Percentiles rank a stretch among this genome's conserved stretches.
Conservation (phyloP, 1,140 invertebrate genomes). For the Aethina tumida region DNA sequence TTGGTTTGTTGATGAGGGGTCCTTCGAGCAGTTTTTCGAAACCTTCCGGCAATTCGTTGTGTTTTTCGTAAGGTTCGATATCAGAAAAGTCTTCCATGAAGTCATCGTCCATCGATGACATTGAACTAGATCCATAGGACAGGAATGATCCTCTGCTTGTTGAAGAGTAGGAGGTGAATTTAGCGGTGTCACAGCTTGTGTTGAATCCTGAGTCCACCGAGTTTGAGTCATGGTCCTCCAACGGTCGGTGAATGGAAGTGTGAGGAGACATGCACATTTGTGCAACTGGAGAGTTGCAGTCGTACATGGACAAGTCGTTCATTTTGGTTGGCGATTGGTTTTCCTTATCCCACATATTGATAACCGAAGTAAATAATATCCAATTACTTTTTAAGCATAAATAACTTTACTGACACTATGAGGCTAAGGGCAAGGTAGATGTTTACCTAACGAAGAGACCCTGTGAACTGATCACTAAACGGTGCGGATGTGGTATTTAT, state of each 20-base stretch:
- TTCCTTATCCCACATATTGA: conserved; percentile 23
- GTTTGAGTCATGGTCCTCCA: conserved; percentile 38
- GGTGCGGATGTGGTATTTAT: too few relatives aligned
- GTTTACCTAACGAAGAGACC: too few relatives aligned
- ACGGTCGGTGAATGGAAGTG: conserved; percentile 15
- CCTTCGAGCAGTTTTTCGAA: conserved; percentile 33
- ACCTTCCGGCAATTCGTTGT: conserved; percentile 23
- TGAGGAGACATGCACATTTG: conserved; percentile 15
- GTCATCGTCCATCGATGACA: conserved; percentile 54
- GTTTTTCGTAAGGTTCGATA: conserved; percentile 41
- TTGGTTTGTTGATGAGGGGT: conserved; percentile 23
- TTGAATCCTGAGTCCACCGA: conserved; percentile 50
- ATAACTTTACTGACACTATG: too few relatives aligned
- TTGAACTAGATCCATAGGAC: conserved; percentile 40
- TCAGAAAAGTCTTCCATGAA: conserved; percentile 55
- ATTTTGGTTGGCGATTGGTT: conserved; percentile 19
- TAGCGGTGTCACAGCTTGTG: conserved; percentile 29
- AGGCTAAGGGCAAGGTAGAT: too few relatives aligned
- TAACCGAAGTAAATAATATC: too few relatives aligned
- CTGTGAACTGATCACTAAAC: too few relatives aligned
- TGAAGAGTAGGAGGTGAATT: conserved; percentile 42
- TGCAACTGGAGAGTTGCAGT: conserved; percentile 8
- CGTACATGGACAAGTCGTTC: conserved; percentile 21
- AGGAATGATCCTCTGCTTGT: conserved; percentile 22
- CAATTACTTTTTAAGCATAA: too few relatives aligned